Evolutionary conservation across 1,140 invertebrate species (phyloP), one percentile per base, ranked within the genome.

Genomic region (Idris sp.): DNA sequence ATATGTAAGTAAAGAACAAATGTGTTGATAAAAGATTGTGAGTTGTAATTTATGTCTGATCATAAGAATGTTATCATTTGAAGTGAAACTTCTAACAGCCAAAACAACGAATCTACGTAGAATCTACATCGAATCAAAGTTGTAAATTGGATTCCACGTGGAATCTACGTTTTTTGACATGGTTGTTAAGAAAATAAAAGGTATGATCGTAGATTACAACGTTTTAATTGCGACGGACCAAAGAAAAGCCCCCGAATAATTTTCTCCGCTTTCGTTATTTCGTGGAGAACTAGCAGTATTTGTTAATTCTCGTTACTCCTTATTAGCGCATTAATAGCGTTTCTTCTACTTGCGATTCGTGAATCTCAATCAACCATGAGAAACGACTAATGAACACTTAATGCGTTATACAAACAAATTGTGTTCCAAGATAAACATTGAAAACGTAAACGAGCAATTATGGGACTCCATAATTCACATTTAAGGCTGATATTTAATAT

Each of bases 181-280:
- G n/a, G n/a, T n/a, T n/a, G n/a, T n/a, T n/a, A n/a, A n/a, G n/a
- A n/a, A n/a, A n/a, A n/a, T n/a, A n/a, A 16, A 26, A 35, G 49
- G 53, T n/a, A 48, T 54, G 46, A 79, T 79, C 65, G 76, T 64
- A 77, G 80, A 79, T 75, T 78, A 79, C 48, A 81, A 74, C 78
- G 76, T 81, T 72, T 74, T 58, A 78, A 76, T 77, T 77, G 79
- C 78, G 75, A 78, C 79, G 82, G 81, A 84, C 83, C 83, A 84
- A 84, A 84, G 83, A 84, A 51, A 76, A 78, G 76, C 74, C 82
- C 78, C 79, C 43, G 49, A 62, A n/a, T 62, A 44, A 80, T 73
- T 67, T 72, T 62, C 59, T 72, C 59, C 68, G 51, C 54, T 62
- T 62, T 72, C 49, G 67, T 56, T 33, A 13, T 44, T 59, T 72